A percentile compares a stretch with the other conserved stretches of the same genome.
Evolutionary conservation across 2,797 vertebrate genomes (phyloP).

Genomic region (Acanthis flammea): DNA sequence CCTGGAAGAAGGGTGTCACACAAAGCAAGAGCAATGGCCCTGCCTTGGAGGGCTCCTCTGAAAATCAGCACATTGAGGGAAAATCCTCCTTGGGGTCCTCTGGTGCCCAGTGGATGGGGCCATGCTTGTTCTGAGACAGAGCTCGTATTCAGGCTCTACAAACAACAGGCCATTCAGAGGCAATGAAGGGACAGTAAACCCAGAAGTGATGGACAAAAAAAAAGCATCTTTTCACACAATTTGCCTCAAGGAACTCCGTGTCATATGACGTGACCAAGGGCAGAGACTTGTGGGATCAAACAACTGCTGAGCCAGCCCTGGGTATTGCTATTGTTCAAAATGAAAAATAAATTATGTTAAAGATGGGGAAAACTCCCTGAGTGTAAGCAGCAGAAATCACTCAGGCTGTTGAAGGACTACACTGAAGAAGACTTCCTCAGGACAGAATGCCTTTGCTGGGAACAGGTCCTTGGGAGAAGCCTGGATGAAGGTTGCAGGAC

Average conservation of each 20-base stretch:
- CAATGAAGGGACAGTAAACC: conserved; percentile 2
- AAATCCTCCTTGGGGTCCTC: not conserved
- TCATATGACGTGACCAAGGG: not conserved
- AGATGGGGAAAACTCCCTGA: not conserved
- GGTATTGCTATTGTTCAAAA: not conserved
- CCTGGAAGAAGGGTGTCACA: not conserved
- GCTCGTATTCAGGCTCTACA: not conserved
- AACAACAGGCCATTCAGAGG: conserved; percentile 27
- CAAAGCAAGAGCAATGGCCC: not conserved
- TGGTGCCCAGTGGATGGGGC: not conserved
- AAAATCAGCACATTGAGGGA: not conserved
- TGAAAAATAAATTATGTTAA: not conserved
- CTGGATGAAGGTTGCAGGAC: not conserved
- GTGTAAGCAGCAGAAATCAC: not conserved
- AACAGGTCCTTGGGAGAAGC: not conserved
- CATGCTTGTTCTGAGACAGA: not conserved
- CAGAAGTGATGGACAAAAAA: not conserved
- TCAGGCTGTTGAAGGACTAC: fast-evolving
- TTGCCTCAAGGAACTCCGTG: not conserved
- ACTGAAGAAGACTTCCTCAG: not conserved
- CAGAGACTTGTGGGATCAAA: conserved; percentile 2
- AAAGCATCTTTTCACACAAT: not conserved
- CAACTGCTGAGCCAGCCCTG: not conserved
- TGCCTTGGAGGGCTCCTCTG: conserved; percentile 1
- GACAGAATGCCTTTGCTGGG: not conserved